Evolutionary conservation across 2,888 invertebrate species (phyloP).

Genomic region (Ophion ventricosus): DNA sequence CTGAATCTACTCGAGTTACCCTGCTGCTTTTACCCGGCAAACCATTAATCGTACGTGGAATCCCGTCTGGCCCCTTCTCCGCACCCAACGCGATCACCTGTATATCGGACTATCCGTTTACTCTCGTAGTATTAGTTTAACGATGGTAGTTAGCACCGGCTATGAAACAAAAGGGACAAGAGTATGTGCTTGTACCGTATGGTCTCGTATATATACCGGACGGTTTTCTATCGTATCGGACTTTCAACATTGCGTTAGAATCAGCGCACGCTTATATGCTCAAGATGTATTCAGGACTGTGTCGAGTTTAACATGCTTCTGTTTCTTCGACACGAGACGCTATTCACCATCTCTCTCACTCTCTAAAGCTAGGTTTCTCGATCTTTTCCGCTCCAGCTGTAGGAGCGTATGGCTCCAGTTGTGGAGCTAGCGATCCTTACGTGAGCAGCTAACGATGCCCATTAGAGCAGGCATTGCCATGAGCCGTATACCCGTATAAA

Average conservation of each 20-base stretch:
- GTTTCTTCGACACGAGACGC: slow-evolving; percentile 32
- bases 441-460: slow-evolving; percentile 80
- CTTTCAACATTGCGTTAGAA: slow-evolving; percentile 52
- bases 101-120: slow-evolving; percentile 50
- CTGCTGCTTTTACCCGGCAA: slow-evolving; percentile 58
- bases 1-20: slow-evolving; percentile 62
- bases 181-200: neutral
- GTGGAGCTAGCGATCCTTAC: slow-evolving; percentile 55
- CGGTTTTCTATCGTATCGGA: slow-evolving; percentile 29
- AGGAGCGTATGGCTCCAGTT: slow-evolving; percentile 31
- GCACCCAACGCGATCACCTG: slow-evolving; percentile 58
- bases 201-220: neutral
- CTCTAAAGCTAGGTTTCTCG: neutral
- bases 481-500: slow-evolving; percentile 51
- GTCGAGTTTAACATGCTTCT: slow-evolving; percentile 51
- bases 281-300: slow-evolving; percentile 34
- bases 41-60: slow-evolving; percentile 70
- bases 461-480: slow-evolving; percentile 78
- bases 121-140: slow-evolving; percentile 14
- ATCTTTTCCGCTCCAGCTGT: slow-evolving; percentile 19
- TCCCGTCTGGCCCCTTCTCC: slow-evolving; percentile 32
- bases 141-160: slow-evolving; percentile 13
- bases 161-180: slow-evolving; percentile 15
- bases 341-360: neutral
- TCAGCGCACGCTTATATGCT: slow-evolving; percentile 42